phyloP scores from a whole-genome alignment of 2,113 vertebrate genomes.

The Rana temporaria region DNA sequence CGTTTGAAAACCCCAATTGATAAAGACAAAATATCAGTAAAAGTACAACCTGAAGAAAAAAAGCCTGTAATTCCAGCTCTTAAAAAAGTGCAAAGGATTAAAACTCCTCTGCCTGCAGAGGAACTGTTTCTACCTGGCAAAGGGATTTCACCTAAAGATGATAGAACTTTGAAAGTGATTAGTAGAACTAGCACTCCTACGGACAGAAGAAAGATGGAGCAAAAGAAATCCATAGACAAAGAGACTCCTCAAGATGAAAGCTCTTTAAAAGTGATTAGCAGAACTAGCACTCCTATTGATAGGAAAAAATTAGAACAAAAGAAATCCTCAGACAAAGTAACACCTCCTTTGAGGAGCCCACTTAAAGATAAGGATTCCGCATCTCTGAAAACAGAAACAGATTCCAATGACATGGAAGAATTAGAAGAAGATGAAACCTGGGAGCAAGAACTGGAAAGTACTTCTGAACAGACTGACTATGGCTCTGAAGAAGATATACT shows the following conservation, averaged over 20 bases:
- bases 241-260: slow-evolving; percentile 60
- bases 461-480: slow-evolving; percentile 69
- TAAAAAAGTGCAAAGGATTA: slow-evolving; percentile 62
- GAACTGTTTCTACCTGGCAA: slow-evolving; percentile 60
- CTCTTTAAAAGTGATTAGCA: slow-evolving; percentile 63
- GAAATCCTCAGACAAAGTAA: slow-evolving; percentile 67
- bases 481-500: slow-evolving; percentile 60
- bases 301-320: slow-evolving; percentile 67
- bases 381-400: slow-evolving; percentile 55
- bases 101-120: slow-evolving; percentile 67
- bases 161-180: slow-evolving; percentile 62
- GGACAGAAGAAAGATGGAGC: slow-evolving; percentile 66
- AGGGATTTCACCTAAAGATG: slow-evolving; percentile 60
- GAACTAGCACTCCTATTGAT: slow-evolving; percentile 36
- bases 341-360: slow-evolving; percentile 39
- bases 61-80: slow-evolving; percentile 3
- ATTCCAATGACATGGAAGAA: slow-evolving; percentile 56
- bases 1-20: slow-evolving; percentile 39
- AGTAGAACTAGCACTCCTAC: slow-evolving; percentile 56
- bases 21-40: slow-evolving; percentile 43
- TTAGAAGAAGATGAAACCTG: slow-evolving; percentile 67
- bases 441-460: slow-evolving; percentile 74
- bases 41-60: slow-evolving; percentile 38
- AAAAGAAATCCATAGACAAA: slow-evolving; percentile 64
- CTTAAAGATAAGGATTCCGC: slow-evolving; percentile 40